Percentiles rank a stretch among this genome's conserved stretches.
Evolutionary conservation across 1,140 invertebrate species (phyloP).

Genomic region (Diorhabda sublineata): DNA sequence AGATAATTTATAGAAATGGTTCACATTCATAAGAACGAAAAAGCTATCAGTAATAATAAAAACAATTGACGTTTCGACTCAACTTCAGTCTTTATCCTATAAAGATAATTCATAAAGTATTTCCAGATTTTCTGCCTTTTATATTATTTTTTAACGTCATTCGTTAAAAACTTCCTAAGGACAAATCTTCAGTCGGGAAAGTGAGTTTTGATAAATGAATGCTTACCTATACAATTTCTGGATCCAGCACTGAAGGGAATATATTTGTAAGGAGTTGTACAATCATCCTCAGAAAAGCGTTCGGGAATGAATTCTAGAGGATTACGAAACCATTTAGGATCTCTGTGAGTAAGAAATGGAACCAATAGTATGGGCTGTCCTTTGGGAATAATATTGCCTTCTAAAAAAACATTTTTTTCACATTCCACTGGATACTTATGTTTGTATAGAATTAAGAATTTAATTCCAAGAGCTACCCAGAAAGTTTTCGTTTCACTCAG

Average conservation of each 20-base stretch:
- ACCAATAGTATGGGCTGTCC: constrained; percentile 51
- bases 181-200: constrained; percentile 18
- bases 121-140: too few species aligned
- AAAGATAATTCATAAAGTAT: constrained; percentile 47
- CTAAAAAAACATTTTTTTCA: constrained; percentile 47
- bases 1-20: constrained; percentile 56
- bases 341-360: constrained; percentile 61
- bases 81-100: constrained; percentile 51
- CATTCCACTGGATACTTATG: too few species aligned
- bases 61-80: constrained; percentile 59
- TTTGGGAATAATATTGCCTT: constrained; percentile 50
- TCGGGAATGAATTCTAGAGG: constrained; percentile 75
- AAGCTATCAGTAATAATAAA: constrained; percentile 46
- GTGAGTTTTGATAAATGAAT: not conserved
- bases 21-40: too few species aligned
- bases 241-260: constrained; percentile 69
- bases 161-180: constrained; percentile 38
- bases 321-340: constrained; percentile 61
- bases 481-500: too few species aligned
- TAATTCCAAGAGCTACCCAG: too few species aligned
- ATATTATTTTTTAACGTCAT: too few species aligned
- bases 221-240: constrained; percentile 64
- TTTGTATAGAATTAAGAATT: too few species aligned
- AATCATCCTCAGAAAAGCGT: constrained; percentile 59
- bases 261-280: constrained; percentile 53